phyloP scores from a whole-genome alignment of 2,797 vertebrate genomes.

The Poecilia wingei region DNA sequence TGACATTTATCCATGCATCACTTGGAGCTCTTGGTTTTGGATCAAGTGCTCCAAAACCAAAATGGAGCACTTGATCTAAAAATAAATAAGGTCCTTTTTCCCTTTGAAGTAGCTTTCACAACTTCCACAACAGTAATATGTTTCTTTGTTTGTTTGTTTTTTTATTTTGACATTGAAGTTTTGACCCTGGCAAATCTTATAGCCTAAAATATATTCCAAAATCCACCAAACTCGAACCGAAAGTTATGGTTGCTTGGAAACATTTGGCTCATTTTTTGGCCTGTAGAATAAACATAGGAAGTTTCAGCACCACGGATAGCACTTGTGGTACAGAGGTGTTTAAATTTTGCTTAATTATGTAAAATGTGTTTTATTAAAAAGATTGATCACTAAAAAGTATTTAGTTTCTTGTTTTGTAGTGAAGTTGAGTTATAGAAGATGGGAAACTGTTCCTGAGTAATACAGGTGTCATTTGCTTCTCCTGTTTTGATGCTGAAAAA shows the following conservation, averaged over 20 bases:
- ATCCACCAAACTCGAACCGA: neutral
- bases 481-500: conserved; percentile 1
- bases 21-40: no score
- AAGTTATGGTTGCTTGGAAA: neutral
- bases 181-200: neutral
- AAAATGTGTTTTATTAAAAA: neutral
- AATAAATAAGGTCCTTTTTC: neutral
- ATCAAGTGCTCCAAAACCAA: neutral
- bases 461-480: neutral
- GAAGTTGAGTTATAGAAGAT: neutral
- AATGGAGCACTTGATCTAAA: neutral
- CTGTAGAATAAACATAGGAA: neutral
- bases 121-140: neutral
- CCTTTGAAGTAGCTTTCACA: neutral
- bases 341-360: neutral
- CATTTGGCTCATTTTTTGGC: neutral
- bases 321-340: neutral
- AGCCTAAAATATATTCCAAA: neutral
- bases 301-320: conserved; percentile 66
- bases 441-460: neutral
- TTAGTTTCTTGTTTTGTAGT: neutral
- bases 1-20: no score
- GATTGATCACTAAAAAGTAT: neutral
- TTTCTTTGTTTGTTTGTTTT: neutral
- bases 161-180: neutral